Evolutionary conservation across 1,140 invertebrate species (phyloP).

Genomic region (Leptinotarsa defecta): DNA sequence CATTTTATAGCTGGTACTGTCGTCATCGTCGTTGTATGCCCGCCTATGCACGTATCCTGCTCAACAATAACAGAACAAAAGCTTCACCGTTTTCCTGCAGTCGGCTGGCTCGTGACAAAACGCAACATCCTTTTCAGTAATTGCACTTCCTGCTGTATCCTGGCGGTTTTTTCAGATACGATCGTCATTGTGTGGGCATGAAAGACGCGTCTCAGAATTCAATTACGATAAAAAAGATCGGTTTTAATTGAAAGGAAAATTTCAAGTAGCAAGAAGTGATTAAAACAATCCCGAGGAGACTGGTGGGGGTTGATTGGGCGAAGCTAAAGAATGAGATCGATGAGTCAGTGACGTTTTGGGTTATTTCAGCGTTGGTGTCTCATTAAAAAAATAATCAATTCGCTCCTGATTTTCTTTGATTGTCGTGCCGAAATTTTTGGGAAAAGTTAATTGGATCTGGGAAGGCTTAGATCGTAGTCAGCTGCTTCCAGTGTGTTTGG

Average conservation of each 20-base stretch:
- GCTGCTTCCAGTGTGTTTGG: too few species aligned
- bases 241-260: conserved; percentile 20
- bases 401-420: too few species aligned
- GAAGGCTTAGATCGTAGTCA: too few species aligned
- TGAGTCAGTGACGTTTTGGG: too few species aligned
- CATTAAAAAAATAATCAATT: too few species aligned
- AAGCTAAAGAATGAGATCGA: too few species aligned
- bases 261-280: background rate
- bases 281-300: background rate
- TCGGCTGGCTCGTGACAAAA: conserved; percentile 32
- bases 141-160: conserved; percentile 29
- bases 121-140: conserved; percentile 36
- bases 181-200: conserved; percentile 26
- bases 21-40: background rate
- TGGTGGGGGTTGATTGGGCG: too few species aligned
- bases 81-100: conserved; percentile 28
- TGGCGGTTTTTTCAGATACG: conserved; percentile 32
- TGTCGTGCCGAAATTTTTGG: too few species aligned
- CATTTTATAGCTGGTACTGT: too few species aligned
- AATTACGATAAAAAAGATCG: conserved; percentile 11
- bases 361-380: too few species aligned
- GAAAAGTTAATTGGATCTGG: too few species aligned
- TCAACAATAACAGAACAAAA: conserved; percentile 30
- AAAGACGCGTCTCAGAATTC: conserved; percentile 14
- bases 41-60: conserved; percentile 3